phyloP scores from a whole-genome alignment of 2,888 invertebrate species.

The Ecliptopera silaceata region DNA sequence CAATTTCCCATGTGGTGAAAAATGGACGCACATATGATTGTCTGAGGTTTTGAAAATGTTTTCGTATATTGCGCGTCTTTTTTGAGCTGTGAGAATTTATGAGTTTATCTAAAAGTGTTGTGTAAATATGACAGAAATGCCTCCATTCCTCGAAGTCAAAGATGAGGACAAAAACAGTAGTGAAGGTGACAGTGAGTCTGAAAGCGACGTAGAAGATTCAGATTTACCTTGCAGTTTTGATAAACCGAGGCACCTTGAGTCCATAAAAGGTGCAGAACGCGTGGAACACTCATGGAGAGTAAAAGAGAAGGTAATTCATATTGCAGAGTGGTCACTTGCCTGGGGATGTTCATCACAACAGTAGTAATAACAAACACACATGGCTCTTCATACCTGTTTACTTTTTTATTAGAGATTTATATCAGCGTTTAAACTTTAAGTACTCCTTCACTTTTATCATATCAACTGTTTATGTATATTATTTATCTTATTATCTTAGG shows the following conservation, averaged over 20 bases:
- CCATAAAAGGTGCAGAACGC: conserved; percentile 82
- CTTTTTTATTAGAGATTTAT: too few species aligned
- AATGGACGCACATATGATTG: conserved; percentile 79
- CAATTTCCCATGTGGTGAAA: conserved; percentile 77
- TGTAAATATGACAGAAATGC: conserved; percentile 80
- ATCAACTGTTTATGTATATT: too few species aligned
- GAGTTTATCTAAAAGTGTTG: conserved; percentile 55
- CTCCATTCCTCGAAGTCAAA: conserved; percentile 76
- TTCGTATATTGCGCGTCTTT: conserved; percentile 51
- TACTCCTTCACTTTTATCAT: too few species aligned
- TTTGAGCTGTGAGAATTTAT: conserved; percentile 54
- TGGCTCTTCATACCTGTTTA: conserved; percentile 40
- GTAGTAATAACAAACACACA: conserved; percentile 72
- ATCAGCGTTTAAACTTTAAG: too few species aligned
- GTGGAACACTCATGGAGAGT: conserved; percentile 95
- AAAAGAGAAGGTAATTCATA: conserved; percentile 90
- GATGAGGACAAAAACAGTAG: conserved; percentile 74
- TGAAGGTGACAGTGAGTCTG: conserved; percentile 68
- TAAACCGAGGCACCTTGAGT: conserved; percentile 84
- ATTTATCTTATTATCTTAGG: too few species aligned
- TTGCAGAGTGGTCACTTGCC: neutral
- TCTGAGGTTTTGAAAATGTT: conserved; percentile 72
- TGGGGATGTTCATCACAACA: conserved; percentile 2
- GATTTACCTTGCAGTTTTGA: conserved; percentile 88
- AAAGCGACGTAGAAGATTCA: conserved; percentile 83